These are phyloP conservation scores for Mus pahari DNA, from an alignment of 2,113 vertebrate genomes.

Conservation along the genomic window DNA sequence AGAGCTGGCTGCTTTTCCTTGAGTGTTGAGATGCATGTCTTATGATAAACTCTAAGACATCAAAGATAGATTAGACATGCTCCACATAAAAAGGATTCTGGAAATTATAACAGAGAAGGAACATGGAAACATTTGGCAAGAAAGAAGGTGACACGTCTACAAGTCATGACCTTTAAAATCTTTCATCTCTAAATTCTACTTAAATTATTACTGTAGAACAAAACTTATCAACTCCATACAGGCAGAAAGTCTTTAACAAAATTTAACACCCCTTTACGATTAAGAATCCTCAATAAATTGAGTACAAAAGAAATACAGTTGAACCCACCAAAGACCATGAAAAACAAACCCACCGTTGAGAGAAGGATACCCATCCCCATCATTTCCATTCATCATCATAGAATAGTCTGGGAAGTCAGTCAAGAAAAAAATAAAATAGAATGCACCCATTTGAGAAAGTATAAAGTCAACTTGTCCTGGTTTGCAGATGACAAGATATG, in stretches of 20 bases:
- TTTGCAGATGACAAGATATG: background rate
- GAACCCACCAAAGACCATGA: background rate
- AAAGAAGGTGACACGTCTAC: background rate
- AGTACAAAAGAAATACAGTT: background rate
- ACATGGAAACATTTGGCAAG: background rate
- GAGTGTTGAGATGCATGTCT: background rate
- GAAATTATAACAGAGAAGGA: background rate
- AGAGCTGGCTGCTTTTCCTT: background rate
- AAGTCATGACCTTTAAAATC: background rate
- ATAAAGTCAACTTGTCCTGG: background rate
- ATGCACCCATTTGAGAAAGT: background rate
- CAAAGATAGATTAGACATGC: background rate
- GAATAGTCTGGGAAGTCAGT: background rate
- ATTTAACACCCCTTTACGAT: background rate
- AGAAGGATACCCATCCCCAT: background rate
- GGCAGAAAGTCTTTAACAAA: background rate
- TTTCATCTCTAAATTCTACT: background rate
- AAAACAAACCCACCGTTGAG: background rate
- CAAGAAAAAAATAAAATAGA: background rate
- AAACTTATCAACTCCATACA: background rate
- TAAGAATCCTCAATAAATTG: background rate
- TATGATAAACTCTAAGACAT: background rate
- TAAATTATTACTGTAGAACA: background rate
- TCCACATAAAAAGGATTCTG: background rate
- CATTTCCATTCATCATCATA: background rate